Evolutionary conservation across 2,113 vertebrate genomes (phyloP).

Genomic region (Mesoclemmys tuberculata): DNA sequence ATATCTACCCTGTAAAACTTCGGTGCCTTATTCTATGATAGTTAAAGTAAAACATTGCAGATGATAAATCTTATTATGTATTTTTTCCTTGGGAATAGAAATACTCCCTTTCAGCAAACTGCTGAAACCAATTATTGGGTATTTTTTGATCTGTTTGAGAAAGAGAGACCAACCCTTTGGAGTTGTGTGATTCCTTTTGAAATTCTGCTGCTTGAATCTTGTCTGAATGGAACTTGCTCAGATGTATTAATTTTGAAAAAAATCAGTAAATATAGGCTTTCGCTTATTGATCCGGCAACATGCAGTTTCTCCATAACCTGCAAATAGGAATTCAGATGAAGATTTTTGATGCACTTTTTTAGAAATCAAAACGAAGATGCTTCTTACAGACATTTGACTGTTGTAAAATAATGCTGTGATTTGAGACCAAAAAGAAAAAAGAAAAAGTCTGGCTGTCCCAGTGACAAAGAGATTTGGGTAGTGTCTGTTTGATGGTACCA

Average conservation of each 20-base stretch:
- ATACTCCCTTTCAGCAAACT: not conserved
- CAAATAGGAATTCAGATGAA: not conserved
- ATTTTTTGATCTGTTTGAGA: not conserved
- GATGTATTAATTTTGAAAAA: not conserved
- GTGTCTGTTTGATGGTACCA: slow-evolving; percentile 39
- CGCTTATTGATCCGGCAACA: not conserved
- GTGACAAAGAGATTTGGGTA: slow-evolving; percentile 12
- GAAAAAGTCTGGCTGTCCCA: not conserved
- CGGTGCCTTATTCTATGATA: not conserved
- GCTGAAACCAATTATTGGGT: not conserved
- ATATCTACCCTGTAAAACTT: accelerated
- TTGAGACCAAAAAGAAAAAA: slow-evolving; percentile 37
- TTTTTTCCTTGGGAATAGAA: not conserved
- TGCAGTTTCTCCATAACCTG: not conserved
- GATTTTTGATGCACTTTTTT: not conserved
- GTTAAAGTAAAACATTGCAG: not conserved
- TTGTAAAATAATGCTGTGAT: not conserved
- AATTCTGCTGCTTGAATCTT: not conserved
- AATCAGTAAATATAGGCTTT: not conserved
- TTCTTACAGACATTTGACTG: not conserved
- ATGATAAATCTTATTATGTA: not conserved
- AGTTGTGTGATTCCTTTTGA: not conserved
- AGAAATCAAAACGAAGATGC: not conserved
- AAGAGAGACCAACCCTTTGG: not conserved
- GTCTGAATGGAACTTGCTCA: not conserved